Evolutionary conservation across 2,113 vertebrate genomes (phyloP).

Genomic region (Anhinga anhinga): DNA sequence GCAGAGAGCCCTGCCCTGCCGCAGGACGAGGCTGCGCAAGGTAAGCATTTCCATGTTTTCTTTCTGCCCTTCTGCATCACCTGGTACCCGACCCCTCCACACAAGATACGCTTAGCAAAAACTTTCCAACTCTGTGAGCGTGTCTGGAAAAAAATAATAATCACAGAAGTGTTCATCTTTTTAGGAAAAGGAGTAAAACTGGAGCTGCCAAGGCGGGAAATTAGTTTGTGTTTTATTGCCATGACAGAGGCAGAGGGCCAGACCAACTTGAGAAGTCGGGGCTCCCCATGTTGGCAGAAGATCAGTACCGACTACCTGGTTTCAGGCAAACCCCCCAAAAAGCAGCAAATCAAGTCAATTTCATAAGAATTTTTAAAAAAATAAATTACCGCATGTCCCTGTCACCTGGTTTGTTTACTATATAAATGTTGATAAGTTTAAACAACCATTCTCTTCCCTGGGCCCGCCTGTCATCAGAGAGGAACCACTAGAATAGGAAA

Average conservation of each 20-base stretch:
- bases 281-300: background rate
- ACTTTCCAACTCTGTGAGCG: background rate
- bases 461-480: background rate
- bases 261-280: background rate
- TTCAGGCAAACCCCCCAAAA: background rate
- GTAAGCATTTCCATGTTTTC: fast-evolving
- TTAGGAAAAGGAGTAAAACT: background rate
- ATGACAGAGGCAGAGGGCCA: background rate
- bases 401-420: background rate
- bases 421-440: background rate
- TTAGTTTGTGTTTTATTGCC: background rate
- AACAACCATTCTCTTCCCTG: background rate
- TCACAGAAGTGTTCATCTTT: background rate
- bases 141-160: background rate
- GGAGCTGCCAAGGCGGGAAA: background rate
- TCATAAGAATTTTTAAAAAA: background rate
- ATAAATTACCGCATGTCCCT: background rate
- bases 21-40: background rate
- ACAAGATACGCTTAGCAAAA: background rate
- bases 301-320: background rate
- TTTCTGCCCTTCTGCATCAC: background rate
- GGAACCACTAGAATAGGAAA: background rate
- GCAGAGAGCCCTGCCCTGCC: background rate
- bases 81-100: background rate
- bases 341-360: background rate